Base-by-base conservation (phyloP, 2,113 vertebrate genomes). In the Hydropotes inermis region DNA sequence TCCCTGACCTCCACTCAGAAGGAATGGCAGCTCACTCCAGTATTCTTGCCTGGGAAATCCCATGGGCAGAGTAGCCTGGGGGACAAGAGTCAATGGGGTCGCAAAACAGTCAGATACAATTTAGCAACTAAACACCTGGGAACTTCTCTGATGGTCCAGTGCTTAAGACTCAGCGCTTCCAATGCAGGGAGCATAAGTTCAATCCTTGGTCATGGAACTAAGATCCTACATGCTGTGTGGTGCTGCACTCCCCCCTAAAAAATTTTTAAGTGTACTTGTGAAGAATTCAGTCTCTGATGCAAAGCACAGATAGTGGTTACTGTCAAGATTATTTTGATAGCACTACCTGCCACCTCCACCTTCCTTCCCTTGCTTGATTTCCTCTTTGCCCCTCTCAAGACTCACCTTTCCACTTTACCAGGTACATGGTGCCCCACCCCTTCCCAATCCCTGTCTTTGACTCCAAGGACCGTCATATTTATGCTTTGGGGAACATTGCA, bases 221-320 rank as follows among this genome's bases (percentile, higher is more conserved):
- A 74, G 67, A 25, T 39, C 67, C 36, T 21, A 74, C n/a, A 39
- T 6, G n/a, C 67, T 74, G 67, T 39, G 36, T 39, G 36, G 67
- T 74, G 67, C 67, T 6, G 10, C 67, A 39, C 1, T 1, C 4
- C 9, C 64, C 19, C 1, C 0, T 0, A 5, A 23, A 64, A 16
- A 4, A 23, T 23, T 36, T 70, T 74, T 70, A 70, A 39, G n/a
- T 90, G 6, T 33, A 39, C 1, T 9, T 15, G 21, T 25, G 12
- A 87, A 57, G 52, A 81, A 28, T 10, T 70, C 55, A 67, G 39
- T 3, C 27, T 28, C 58, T 39, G 58, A 81, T 10, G 43, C 36
- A 43, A 78, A 84, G 9, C 30, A 6, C 74, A 33, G 47, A 5
- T 30, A 54, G 23, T 17, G 4, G 33, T 28, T 57, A 16, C 86